A percentile compares a stretch with the other conserved stretches of the same genome.
phyloP scores from a whole-genome alignment of 2,888 invertebrate genomes.

The Chorisops tibialis region DNA sequence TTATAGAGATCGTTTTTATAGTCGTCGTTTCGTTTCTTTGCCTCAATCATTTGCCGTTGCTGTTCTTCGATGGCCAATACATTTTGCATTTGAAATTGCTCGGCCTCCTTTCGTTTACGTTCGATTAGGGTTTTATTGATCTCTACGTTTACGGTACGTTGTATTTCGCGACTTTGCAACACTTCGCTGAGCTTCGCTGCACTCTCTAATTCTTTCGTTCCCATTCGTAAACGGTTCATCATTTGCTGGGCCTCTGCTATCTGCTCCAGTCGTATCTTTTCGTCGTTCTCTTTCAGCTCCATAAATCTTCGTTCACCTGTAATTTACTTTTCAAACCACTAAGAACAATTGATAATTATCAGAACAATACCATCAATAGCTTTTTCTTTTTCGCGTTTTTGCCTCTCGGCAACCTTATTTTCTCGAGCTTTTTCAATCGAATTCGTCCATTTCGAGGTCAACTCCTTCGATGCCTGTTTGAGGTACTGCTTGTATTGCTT shows the following conservation, averaged over 20 bases:
- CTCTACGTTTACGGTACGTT: constrained; percentile 42
- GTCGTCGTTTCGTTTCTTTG: constrained; percentile 38
- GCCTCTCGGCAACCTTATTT: constrained; percentile 31
- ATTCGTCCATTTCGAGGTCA: constrained; percentile 53
- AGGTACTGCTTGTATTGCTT: constrained; percentile 46
- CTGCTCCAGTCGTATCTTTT: constrained; percentile 39
- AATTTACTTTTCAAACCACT: constrained; percentile 23
- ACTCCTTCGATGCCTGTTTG: constrained; percentile 49
- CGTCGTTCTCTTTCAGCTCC: constrained; percentile 40
- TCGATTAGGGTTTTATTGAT: constrained; percentile 41
- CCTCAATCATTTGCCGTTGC: constrained; percentile 43
- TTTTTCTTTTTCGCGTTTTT: constrained; percentile 38
- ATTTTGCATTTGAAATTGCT: constrained; percentile 45
- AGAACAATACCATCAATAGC: constrained; percentile 27
- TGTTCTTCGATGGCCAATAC: constrained; percentile 47
- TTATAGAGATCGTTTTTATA: constrained; percentile 43
- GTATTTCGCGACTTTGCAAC: constrained; percentile 44
- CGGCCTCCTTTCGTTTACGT: constrained; percentile 45
- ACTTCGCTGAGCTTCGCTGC: constrained; percentile 49
- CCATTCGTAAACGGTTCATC: constrained; percentile 45
- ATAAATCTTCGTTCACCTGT: constrained; percentile 26
- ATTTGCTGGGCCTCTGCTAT: constrained; percentile 45
- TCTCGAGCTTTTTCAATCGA: constrained; percentile 46
- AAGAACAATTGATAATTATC: background rate
- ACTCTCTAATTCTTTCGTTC: constrained; percentile 45